A percentile compares a stretch with the other conserved stretches of the same genome.
Evolutionary conservation across 2,113 vertebrate genomes (phyloP).

Genomic region (Microcebus jonahi): DNA sequence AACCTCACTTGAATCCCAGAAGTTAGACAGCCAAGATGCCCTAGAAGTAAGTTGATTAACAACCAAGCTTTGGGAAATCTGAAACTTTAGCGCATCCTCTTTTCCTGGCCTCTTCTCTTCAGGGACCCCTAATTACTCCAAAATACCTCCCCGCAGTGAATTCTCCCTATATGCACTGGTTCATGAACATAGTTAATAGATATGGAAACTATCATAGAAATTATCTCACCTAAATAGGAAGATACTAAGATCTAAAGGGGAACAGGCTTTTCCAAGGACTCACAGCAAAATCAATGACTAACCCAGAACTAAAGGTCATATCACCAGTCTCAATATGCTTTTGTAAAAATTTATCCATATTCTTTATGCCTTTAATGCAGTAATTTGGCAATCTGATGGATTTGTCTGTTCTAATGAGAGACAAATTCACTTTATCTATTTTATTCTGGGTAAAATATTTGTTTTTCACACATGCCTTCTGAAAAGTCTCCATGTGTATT

Average conservation of each 20-base stretch:
- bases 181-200: not conserved
- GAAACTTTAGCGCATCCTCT: not conserved
- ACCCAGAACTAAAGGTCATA: not conserved
- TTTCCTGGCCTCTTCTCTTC: not conserved
- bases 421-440: not conserved
- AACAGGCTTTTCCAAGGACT: not conserved
- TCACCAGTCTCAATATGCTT: not conserved
- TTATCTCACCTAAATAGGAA: not conserved
- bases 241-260: not conserved
- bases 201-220: not conserved
- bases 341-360: not conserved
- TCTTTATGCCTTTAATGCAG: not conserved
- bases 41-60: not conserved
- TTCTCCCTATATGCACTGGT: not conserved
- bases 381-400: not conserved
- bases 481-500: not conserved
- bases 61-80: not conserved
- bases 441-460: not conserved
- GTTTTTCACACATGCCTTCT: not conserved
- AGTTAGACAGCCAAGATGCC: not conserved
- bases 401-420: not conserved
- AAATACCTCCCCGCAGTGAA: not conserved
- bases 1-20: not conserved
- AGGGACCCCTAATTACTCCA: not conserved
- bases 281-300: not conserved